phyloP scores from a whole-genome alignment of 1,140 invertebrate genomes.

The Meloidogyne hapla region DNA sequence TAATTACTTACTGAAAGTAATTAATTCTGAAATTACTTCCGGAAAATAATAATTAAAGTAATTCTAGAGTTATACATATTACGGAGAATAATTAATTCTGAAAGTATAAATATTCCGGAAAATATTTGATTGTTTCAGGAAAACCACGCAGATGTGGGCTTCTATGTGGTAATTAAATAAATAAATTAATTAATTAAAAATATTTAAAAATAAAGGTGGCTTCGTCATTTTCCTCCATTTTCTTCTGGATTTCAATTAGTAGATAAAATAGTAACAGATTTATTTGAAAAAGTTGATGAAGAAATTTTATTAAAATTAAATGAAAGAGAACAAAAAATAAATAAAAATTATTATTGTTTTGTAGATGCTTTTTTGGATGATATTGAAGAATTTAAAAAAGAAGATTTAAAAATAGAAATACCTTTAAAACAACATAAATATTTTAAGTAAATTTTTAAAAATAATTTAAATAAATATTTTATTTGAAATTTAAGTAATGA shows the following conservation, averaged over 20 bases:
- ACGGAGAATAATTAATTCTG: too few species aligned
- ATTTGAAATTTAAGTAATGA: conserved; percentile 13
- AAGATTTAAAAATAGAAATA: background rate
- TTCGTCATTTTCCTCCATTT: conserved; percentile 21
- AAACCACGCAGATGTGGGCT: conserved; percentile 16
- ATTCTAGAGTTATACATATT: too few species aligned
- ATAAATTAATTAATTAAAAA: conserved; percentile 9
- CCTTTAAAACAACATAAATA: conserved; percentile 26
- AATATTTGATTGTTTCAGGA: background rate
- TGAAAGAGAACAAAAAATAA: conserved; percentile 4
- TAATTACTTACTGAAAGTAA: too few species aligned
- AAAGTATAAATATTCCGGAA: too few species aligned
- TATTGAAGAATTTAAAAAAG: background rate
- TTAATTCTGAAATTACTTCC: too few species aligned
- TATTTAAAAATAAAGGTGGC: conserved; percentile 11
- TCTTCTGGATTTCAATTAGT: conserved; percentile 2
- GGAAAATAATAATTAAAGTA: too few species aligned
- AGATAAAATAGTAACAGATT: conserved; percentile 1
- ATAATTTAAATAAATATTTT: background rate
- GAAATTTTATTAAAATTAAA: conserved; percentile 15
- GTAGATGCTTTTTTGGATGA: conserved; percentile 21
- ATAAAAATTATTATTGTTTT: background rate
- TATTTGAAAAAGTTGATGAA: conserved; percentile 4
- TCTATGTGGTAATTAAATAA: conserved; percentile 7
- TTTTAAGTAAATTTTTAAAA: conserved; percentile 19